Evolutionary conservation across 2,888 invertebrate species (phyloP), one percentile per base, ranked within the genome.

Genomic region (Cheilosia grossa): DNA sequence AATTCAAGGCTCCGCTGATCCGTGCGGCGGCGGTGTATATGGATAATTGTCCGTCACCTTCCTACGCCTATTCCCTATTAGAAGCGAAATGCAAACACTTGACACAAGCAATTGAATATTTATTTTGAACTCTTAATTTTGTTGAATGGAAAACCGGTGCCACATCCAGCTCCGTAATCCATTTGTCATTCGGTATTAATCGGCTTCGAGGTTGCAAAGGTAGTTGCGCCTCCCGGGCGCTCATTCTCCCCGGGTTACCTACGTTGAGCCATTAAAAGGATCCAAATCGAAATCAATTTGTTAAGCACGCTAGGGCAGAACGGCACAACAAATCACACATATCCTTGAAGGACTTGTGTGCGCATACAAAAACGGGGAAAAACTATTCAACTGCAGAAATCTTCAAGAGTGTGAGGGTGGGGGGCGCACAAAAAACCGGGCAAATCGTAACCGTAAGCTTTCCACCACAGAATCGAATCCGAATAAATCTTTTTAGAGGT

Each of bases 121-220:
- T 91, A 90, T 90, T 89, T 90, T 90, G 89, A 90, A 90, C 90
- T 77, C 77, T 90, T 90, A 90, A 89, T 89, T 89, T 89, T 88
- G 58, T 88, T 86, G 67, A 77, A 85, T 72, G 27, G 63, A 72
- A 75, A 70, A 59, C 61, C 72, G 75, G 47, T 85, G 85, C 85
- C 85, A 81, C 67, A 75, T 66, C 67, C 80, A 85, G 85, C 49
- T 69, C 56, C 47, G 70, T 70, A 80, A 85, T 85, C 85, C 80
- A 85, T 85, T 85, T 85, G 75, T 85, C 85, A 85, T 85, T 85
- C 81, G 81, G 74, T 85, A 81, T 81, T 81, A 85, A 85, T 85
- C 85, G 75, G 72, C 75, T 72, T 72, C 61, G 75, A 72, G 80
- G 85, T 80, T 70, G 63, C 83, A 80, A 82, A 70, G 64, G 79